These are phyloP conservation scores for Eurytoma adleriae DNA, from an alignment of 2,888 invertebrate species.

Conservation along the genomic window DNA sequence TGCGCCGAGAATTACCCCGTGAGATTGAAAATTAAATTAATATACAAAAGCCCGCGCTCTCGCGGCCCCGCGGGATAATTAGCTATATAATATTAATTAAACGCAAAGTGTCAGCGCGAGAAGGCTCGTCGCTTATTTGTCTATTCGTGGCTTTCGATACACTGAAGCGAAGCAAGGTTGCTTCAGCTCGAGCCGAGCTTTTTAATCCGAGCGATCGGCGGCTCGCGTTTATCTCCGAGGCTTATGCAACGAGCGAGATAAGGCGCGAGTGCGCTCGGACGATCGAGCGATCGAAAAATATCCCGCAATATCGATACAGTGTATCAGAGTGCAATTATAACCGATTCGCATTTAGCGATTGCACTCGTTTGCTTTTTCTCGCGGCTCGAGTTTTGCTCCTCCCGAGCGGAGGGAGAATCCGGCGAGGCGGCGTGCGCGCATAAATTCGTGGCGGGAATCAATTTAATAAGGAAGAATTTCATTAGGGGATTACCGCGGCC, in stretches of 20 bases:
- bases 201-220: too few relatives aligned
- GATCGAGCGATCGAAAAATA: neutral
- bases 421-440: neutral
- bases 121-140: neutral
- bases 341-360: too few relatives aligned
- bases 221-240: neutral
- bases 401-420: neutral
- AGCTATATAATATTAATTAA: slow-evolving; percentile 76
- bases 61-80: slow-evolving; percentile 70
- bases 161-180: neutral
- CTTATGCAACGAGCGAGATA: slow-evolving; percentile 14
- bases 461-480: slow-evolving; percentile 31
- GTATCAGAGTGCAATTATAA: too few relatives aligned
- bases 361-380: too few relatives aligned
- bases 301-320: neutral
- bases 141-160: neutral
- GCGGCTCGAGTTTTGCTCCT: neutral
- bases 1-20: slow-evolving; percentile 73
- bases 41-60: slow-evolving; percentile 71
- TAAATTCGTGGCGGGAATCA: slow-evolving; percentile 6
- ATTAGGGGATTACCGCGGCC: slow-evolving; percentile 14
- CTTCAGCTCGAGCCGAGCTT: neutral
- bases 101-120: slow-evolving; percentile 54
- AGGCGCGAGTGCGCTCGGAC: neutral
- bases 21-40: slow-evolving; percentile 77